Base-by-base conservation (phyloP, 2,113 vertebrate genomes). In the Cranoglanis bouderius region DNA sequence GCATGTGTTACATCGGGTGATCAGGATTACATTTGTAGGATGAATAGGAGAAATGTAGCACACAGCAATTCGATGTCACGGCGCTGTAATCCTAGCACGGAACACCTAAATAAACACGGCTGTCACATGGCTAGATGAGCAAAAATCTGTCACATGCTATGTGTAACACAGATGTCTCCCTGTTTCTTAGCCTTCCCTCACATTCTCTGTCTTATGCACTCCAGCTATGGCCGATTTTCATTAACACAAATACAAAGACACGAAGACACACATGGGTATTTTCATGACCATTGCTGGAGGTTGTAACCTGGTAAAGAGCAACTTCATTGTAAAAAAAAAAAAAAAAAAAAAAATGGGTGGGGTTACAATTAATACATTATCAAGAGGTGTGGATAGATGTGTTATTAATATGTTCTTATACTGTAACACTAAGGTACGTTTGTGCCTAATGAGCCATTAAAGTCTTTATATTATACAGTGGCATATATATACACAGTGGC, bases 121-220 rank as follows among this genome's bases (percentile, higher is more conserved):
- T 83, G 53, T 83, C 81, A 59, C 81, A 40, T 82, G 53, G 35
- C 35, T 61, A 40, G 81, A 26, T 24, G 53, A 24, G 53, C 18
- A 49, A 26, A 83, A 82, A 85, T 51, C 61, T 67, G 83, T 51
- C 61, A 46, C 59, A 35, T 82, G 80, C 49, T 57, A 57, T 10
- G 16, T 21, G n/a, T 21, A 9, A 59, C 10, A 21, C 78, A 81
- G 78, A 53, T 53, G 12, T 51, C 75, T 49, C 43, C 32, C 51
- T 35, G 80, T 21, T 57, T 82, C 78, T 38, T 49, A 55, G 49
- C 12, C 46, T n/a, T 32, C 29, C 6, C 13, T 32, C 49, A 35
- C 7, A 43, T 65, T 65, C 59, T 65, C 21, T 26, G 38, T 38
- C 38, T 26, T 16, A 32, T 14, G 83, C 38, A 85, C 8, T 14